These are phyloP conservation scores for Macaria liturata DNA, from an alignment of 2,888 invertebrate species.

Conservation along the genomic window DNA sequence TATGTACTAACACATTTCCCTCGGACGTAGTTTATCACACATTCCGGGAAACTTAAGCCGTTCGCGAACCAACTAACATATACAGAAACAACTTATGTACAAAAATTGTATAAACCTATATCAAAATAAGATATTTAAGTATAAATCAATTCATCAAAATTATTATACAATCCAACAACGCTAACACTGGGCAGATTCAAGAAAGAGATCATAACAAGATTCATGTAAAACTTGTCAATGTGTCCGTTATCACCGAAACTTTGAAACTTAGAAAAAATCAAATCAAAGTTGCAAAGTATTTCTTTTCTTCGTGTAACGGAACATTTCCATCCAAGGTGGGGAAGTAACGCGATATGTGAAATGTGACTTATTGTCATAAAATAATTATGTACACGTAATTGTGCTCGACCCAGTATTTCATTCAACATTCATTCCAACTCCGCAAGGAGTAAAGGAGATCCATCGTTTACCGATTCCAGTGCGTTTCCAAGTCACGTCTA, in stretches of 20 bases:
- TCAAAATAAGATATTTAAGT: constrained; percentile 69
- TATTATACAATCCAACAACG: constrained; percentile 72
- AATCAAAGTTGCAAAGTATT: neutral
- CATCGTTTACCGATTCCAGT: constrained; percentile 47
- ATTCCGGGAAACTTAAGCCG: constrained; percentile 54
- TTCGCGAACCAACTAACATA: constrained; percentile 54
- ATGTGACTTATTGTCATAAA: constrained; percentile 76
- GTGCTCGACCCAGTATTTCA: constrained; percentile 77
- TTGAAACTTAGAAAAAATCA: constrained; percentile 14
- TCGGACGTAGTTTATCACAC: constrained; percentile 70
- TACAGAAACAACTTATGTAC: constrained; percentile 62
- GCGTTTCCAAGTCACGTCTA: constrained; percentile 37
- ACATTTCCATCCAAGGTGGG: constrained; percentile 55
- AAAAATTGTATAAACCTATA: constrained; percentile 73
- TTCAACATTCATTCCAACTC: constrained; percentile 49
- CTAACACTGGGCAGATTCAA: constrained; percentile 81
- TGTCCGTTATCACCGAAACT: constrained; percentile 41
- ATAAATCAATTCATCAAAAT: constrained; percentile 60
- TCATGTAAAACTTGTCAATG: constrained; percentile 61
- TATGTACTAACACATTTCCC: constrained; percentile 68
- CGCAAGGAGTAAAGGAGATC: constrained; percentile 62
- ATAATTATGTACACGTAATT: constrained; percentile 67
- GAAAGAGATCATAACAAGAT: constrained; percentile 81
- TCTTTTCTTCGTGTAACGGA: constrained; percentile 15
- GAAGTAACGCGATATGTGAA: constrained; percentile 72